These are phyloP conservation scores for Cichladusa arquata DNA, from an alignment of 2,113 vertebrate species.

Conservation along the genomic window DNA sequence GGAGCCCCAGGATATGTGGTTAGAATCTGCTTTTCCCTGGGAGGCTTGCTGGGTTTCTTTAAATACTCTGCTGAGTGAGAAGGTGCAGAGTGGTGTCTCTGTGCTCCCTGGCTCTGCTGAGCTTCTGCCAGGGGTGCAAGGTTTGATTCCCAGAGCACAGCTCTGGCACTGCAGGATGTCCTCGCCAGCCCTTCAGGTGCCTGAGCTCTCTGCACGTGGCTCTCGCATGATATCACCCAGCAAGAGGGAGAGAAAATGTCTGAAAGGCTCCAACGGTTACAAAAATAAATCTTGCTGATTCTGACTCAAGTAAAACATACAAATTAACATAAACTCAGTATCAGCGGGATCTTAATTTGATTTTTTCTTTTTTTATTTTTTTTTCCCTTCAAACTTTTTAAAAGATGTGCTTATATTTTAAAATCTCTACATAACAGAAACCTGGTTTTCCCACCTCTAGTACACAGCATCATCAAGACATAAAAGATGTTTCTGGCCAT, in stretches of 20 bases:
- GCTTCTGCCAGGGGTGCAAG: not conserved
- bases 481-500: slow-evolving; percentile 43
- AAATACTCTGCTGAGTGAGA: accelerated
- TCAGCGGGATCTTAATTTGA: slow-evolving; percentile 37
- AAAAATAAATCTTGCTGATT: slow-evolving; percentile 56
- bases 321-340: slow-evolving; percentile 32
- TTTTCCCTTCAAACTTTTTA: not conserved
- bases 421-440: not conserved
- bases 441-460: not conserved
- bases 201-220: not conserved
- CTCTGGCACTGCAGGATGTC: not conserved
- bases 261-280: slow-evolving; percentile 1
- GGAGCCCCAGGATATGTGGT: not conserved
- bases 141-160: not conserved
- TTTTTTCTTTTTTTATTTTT: not conserved
- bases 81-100: not conserved
- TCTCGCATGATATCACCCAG: not conserved
- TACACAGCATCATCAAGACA: not conserved
- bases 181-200: not conserved
- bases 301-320: not conserved
- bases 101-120: not conserved
- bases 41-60: not conserved
- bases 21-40: not conserved
- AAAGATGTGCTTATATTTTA: not conserved
- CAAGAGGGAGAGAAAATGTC: not conserved